Base-by-base conservation (phyloP, 2,888 invertebrate genomes). In the Parnassius smintheus region DNA sequence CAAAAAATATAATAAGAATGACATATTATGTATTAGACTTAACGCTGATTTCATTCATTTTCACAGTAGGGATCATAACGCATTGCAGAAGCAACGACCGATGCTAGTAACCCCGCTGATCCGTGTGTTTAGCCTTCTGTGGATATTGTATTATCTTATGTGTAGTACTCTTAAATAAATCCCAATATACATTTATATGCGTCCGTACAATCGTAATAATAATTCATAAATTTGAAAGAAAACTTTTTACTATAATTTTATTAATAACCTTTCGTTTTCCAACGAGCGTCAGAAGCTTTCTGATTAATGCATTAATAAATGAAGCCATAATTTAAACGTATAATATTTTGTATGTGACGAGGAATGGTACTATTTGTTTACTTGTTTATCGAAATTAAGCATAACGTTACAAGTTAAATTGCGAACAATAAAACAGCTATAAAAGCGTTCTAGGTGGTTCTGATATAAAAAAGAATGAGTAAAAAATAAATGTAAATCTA, bases 341-440 rank as follows among this genome's bases (percentile, higher is more conserved):
- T 75, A 22, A 50, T 42, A 80, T 80, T 78, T 81, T 78, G 79
- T 76, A 80, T 78, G 78, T 48, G 49, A 56, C 52, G 63, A 56
- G 54, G 65, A 54, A 66, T 65, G 49, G 13, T 67, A 66, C 65
- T 65, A 63, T 70, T 66, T 76, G 76, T 78, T 77, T 82, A 83
- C 82, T 84, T 81, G 85, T 80, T 77, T 75, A 66, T 69, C 70
- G 68, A 73, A 72, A 71, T 70, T 72, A 77, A 81, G 82, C 84
- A 82, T 85, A 81, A 86, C 81, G 85, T 78, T 81, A 78, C 78
- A 82, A 88, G 86, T 87, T 88, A 85, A 86, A 90, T 88, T 86
- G 88, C 85, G 73, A 84, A 83, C 86, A 82, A 82, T 87, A 86
- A 88, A 87, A 87, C 81, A 74, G 78, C 80, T 68, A 83, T 88